phyloP scores from a whole-genome alignment of 2,113 vertebrate genomes.

The Fulmarus glacialis region DNA sequence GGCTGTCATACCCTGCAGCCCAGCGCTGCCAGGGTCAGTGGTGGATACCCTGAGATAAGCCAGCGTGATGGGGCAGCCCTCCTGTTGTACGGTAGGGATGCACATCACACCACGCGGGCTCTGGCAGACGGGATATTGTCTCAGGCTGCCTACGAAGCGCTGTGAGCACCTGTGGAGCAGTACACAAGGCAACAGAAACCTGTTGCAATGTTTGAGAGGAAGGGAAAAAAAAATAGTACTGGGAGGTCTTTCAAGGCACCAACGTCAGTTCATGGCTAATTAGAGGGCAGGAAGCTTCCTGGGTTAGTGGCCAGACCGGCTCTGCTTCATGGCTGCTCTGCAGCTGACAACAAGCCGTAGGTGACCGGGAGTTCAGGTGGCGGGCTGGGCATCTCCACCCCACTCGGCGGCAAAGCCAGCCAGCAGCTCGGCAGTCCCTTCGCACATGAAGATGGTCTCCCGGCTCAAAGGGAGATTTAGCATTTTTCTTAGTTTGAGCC shows the following conservation, averaged over 20 bases:
- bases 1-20: neutral
- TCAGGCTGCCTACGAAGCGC: rapidly evolving
- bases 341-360: neutral
- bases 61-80: neutral
- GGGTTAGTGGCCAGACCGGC: neutral
- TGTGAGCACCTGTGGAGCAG: neutral
- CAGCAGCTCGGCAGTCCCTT: neutral
- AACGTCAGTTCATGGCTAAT: neutral
- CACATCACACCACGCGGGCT: rapidly evolving
- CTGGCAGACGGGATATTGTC: neutral
- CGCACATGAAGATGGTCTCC: neutral
- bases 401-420: rapidly evolving
- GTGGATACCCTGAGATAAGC: neutral
- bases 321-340: neutral
- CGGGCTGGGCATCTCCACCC: neutral
- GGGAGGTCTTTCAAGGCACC: neutral
- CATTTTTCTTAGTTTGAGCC: neutral
- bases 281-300: neutral
- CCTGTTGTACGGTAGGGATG: neutral
- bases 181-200: neutral
- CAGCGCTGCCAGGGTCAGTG: rapidly evolving
- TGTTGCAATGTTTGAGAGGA: neutral
- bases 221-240: rapidly evolving
- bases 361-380: neutral
- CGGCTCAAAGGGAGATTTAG: neutral